Base-by-base conservation (phyloP, 2,888 invertebrate species). In the Dryomyza anilis region DNA sequence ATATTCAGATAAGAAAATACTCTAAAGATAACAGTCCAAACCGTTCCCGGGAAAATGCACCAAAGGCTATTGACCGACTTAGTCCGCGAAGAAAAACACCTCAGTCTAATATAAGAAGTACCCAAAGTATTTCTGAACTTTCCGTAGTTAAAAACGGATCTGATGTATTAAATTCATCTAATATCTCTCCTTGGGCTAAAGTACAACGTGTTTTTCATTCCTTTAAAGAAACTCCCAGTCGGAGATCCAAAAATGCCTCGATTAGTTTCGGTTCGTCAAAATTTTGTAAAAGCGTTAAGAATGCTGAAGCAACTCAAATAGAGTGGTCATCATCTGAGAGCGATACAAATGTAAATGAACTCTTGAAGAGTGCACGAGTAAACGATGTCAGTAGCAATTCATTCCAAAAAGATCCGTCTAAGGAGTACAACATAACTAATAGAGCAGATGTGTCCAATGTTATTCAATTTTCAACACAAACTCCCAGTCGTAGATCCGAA, bases 131-230 rank as follows among this genome's bases (percentile, higher is more conserved):
- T 50, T 27, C 12, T 23, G n/a, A n/a, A n/a, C n/a, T n/a, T n/a
- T n/a, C n/a, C n/a, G n/a, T n/a, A n/a, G n/a, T n/a, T n/a, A n/a
- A n/a, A n/a, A n/a, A n/a, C n/a, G n/a, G n/a, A n/a, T n/a, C n/a
- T n/a, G n/a, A n/a, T n/a, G n/a, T n/a, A n/a, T n/a, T 43, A 10
- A 43, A 16, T 8, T 23, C 1, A 12, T 8, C 30, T 6, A 46
- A 33, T 6, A 14, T 14, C n/a, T 36, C 63, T 25, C 63, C 48
- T 2, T 63, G 63, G 63, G 21, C 56, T 2, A 63, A 56, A 56
- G 46, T 53, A 3, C 19, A 29, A 33, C 46, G 25, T 6, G 48
- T 19, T 30, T 63, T 56, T 46, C 46, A n/a, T 12, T 25, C 33
- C 19, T 21, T 60, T 5, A 29, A 46, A 12, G 1, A 14, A 8